phyloP scores from a whole-genome alignment of 2,888 invertebrate species.

The Erebia aethiops region DNA sequence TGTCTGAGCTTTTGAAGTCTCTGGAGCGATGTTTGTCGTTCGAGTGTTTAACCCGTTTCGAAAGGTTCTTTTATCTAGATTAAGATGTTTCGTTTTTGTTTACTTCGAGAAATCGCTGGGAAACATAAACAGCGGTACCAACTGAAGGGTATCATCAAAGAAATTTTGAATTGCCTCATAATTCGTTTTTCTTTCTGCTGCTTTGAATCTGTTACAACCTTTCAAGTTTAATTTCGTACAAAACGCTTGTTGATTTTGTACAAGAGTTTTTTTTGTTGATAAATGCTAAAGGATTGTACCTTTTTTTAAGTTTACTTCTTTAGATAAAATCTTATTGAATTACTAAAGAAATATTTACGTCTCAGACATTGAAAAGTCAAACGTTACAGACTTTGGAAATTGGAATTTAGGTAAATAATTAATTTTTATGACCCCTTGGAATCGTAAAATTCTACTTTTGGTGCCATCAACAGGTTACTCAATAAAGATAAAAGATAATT shows the following conservation, averaged over 20 bases:
- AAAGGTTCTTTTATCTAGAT: slow-evolving; percentile 48
- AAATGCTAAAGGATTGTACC: neutral
- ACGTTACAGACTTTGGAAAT: neutral
- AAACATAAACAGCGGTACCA: slow-evolving; percentile 43
- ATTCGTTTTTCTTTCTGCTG: slow-evolving; percentile 34
- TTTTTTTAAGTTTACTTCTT: neutral
- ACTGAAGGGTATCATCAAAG: slow-evolving; percentile 44
- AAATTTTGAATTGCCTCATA: slow-evolving; percentile 38
- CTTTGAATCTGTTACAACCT: slow-evolving; percentile 29
- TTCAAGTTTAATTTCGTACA: slow-evolving; percentile 30
- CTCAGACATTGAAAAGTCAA: no score
- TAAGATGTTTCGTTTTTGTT: slow-evolving; percentile 45
- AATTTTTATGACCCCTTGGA: no score
- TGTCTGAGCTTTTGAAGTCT: slow-evolving; percentile 47
- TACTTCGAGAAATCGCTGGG: slow-evolving; percentile 42
- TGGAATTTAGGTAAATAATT: no score
- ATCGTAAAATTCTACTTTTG: no score
- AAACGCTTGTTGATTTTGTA: slow-evolving; percentile 21
- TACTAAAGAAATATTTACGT: neutral
- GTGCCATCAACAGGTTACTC: no score
- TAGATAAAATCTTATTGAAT: neutral
- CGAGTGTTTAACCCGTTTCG: slow-evolving; percentile 48
- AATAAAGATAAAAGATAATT: no score
- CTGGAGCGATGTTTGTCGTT: slow-evolving; percentile 47
- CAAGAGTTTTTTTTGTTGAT: slow-evolving; percentile 13